phyloP scores from a whole-genome alignment of 2,797 vertebrate genomes.

The Sylvilagus floridanus region DNA sequence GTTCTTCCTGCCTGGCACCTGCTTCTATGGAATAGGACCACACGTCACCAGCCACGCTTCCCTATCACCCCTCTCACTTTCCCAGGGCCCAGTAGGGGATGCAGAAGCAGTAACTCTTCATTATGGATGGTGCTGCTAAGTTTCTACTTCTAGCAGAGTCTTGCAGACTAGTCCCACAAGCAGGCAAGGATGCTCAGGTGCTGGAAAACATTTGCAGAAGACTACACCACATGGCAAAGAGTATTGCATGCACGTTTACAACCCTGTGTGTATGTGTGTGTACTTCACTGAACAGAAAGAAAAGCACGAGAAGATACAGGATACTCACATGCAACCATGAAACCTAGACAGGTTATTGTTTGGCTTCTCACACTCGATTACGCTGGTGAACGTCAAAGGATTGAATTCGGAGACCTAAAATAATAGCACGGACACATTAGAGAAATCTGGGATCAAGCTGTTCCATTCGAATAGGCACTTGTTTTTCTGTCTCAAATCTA shows the following conservation, averaged over 20 bases:
- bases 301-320: not conserved
- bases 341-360: conserved; percentile 98
- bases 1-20: not conserved
- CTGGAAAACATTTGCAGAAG: not conserved
- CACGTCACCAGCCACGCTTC: rapidly evolving
- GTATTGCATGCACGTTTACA: not conserved
- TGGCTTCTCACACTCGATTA: conserved; percentile 98
- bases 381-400: conserved; percentile 94
- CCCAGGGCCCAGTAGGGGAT: not conserved
- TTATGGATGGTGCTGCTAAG: rapidly evolving
- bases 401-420: conserved; percentile 97
- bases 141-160: not conserved
- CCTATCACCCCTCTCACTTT: too few species aligned
- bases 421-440: conserved; percentile 67
- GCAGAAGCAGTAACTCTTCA: not conserved
- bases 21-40: not conserved
- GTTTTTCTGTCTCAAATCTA: not conserved
- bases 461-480: not conserved
- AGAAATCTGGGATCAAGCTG: not conserved
- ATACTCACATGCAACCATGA: conserved; percentile 97
- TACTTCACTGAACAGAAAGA: not conserved
- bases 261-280: not conserved
- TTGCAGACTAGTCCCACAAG: not conserved
- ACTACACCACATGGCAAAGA: not conserved
- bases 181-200: not conserved